These are phyloP conservation scores for Hirtodrosophila cameraria DNA, from an alignment of 2,888 invertebrate genomes.

Conservation along the genomic window DNA sequence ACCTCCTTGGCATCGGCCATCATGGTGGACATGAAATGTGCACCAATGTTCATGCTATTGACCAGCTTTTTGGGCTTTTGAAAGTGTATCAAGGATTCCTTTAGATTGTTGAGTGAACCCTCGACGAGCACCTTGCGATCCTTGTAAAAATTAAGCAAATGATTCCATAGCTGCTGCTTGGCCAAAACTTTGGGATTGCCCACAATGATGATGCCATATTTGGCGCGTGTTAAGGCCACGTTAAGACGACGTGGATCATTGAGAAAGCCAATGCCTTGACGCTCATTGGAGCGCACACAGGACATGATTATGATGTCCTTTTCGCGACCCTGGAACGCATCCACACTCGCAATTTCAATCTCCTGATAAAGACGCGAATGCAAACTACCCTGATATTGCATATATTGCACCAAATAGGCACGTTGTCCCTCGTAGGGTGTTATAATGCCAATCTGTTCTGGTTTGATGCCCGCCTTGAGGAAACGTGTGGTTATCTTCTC, in stretches of 20 bases:
- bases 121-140: slow-evolving; percentile 97
- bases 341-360: slow-evolving; percentile 99
- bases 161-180: slow-evolving; percentile 99
- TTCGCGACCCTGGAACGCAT: slow-evolving; percentile 99
- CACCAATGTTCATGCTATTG: slow-evolving; percentile 96
- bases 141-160: slow-evolving; percentile 97
- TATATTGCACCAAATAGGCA: slow-evolving; percentile 98
- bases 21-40: slow-evolving; percentile 98
- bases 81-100: slow-evolving; percentile 98
- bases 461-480: slow-evolving; percentile 96
- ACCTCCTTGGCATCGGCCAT: slow-evolving; percentile 99
- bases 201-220: slow-evolving; percentile 98
- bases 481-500: slow-evolving; percentile 99
- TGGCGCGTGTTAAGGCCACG: slow-evolving; percentile 98
- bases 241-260: slow-evolving; percentile 99
- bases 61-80: slow-evolving; percentile 98
- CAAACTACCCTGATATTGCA: slow-evolving; percentile 99
- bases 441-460: slow-evolving; percentile 99
- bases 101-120: slow-evolving; percentile 98
- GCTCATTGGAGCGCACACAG: slow-evolving; percentile 98
- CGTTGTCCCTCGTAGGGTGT: slow-evolving; percentile 99
- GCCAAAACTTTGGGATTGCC: slow-evolving; percentile 99
- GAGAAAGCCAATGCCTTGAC: slow-evolving; percentile 98
- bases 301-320: slow-evolving; percentile 99
- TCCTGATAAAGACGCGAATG: slow-evolving; percentile 99